Conservation (phyloP, 2,113 vertebrate species). For the Eulemur macaco region DNA sequence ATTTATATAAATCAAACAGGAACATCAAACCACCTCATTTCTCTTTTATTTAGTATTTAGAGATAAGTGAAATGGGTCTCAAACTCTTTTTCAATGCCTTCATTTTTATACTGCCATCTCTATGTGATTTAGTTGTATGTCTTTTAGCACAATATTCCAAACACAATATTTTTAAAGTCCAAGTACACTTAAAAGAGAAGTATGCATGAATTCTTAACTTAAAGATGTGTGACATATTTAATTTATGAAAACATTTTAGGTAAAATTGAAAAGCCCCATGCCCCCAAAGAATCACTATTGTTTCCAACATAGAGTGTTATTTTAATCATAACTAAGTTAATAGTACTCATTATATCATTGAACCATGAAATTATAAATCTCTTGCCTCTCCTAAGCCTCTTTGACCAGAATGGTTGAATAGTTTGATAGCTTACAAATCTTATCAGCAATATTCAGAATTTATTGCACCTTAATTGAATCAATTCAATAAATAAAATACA, state of each 20-base stretch:
- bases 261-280: background rate
- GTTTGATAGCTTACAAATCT: slow-evolving; percentile 45
- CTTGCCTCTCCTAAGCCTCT: slow-evolving; percentile 58
- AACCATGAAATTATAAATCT: slow-evolving; percentile 71
- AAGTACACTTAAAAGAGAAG: slow-evolving; percentile 18
- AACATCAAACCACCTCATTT: slow-evolving; percentile 10
- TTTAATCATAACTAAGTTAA: slow-evolving; percentile 74
- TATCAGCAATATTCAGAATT: slow-evolving; percentile 69
- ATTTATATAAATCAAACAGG: slow-evolving; percentile 21
- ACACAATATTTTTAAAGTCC: background rate
- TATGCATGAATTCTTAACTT: slow-evolving; percentile 19
- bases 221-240: background rate
- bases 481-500: slow-evolving; percentile 62
- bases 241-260: slow-evolving; percentile 48
- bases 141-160: slow-evolving; percentile 26
- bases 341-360: slow-evolving; percentile 60
- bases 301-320: slow-evolving; percentile 52
- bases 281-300: background rate
- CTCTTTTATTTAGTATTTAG: background rate
- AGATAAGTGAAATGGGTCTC: slow-evolving; percentile 29
- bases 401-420: slow-evolving; percentile 65
- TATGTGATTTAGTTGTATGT: background rate
- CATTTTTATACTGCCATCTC: slow-evolving; percentile 18
- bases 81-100: slow-evolving; percentile 26
- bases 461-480: slow-evolving; percentile 63